Percentiles rank a stretch among this genome's conserved stretches.
Evolutionary conservation across 2,797 vertebrate species (phyloP).

Genomic region (Bucorvus abyssinicus): DNA sequence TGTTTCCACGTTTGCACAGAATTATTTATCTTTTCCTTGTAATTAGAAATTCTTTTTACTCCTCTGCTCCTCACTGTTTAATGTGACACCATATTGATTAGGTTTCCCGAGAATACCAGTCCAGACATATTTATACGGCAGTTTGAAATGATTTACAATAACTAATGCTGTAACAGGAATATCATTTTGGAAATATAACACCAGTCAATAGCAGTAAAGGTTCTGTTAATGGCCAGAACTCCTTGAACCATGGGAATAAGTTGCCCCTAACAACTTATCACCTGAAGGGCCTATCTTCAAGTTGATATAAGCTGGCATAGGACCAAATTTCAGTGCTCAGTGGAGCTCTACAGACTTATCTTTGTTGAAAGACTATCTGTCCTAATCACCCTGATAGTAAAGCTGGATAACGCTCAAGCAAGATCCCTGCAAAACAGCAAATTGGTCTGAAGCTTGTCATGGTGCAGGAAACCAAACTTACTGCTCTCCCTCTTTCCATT

Average conservation of each 20-base stretch:
- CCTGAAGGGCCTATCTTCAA: neutral
- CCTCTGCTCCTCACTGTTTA: constrained; percentile 10
- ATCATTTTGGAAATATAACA: constrained; percentile 34
- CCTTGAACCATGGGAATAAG: neutral
- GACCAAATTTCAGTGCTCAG: neutral
- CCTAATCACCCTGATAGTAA: neutral
- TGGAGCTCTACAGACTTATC: neutral
- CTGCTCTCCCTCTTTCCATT: neutral
- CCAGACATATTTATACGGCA: constrained; percentile 31
- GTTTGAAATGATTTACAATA: constrained; percentile 44
- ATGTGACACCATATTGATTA: constrained; percentile 35
- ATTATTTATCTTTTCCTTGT: constrained; percentile 23
- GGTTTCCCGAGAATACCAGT: neutral
- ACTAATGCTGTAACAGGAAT: constrained; percentile 14
- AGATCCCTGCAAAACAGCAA: neutral
- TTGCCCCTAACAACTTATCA: neutral
- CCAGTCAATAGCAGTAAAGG: constrained; percentile 31
- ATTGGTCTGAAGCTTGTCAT: neutral
- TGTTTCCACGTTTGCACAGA: neutral
- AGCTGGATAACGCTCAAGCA: neutral
- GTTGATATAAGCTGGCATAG: neutral
- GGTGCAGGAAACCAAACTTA: neutral
- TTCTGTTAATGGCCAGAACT: neutral
- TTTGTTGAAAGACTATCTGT: neutral
- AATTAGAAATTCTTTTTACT: constrained; percentile 27